Base-by-base conservation (phyloP, 1,140 invertebrate genomes). In the Bicyclus anynana region DNA sequence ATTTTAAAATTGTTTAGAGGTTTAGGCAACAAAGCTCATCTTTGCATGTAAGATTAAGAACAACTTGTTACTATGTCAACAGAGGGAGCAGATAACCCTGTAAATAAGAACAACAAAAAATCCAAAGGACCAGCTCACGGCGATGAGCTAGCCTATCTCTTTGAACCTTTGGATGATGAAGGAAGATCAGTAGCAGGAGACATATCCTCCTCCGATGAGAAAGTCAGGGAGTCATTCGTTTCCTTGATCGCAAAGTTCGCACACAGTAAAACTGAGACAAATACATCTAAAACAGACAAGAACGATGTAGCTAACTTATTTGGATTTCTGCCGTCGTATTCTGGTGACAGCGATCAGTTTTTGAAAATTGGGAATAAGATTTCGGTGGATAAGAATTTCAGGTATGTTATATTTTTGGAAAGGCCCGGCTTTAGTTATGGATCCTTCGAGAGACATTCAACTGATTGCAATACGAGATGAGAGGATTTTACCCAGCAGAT, bases 61-160 rank as follows among this genome's bases (percentile, higher is more conserved):
- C 20, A 55, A 21, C 23, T 13, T 20, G 14, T 21, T 6, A 14
- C 40, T 29, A 49, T 62, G 27, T 16, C 21, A 33, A 46, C 52
- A 76, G 74, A 77, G 27, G 65, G 53, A 14, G 50, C 62, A 53
- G 42, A 65, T 10, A 53, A 62, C 16, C 52, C 53, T 33, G 42
- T 51, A 14, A 46, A 66, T 14, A 54, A 35, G 10, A 59, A 48
- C 13, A 69, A 60, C 20, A 68, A 53, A 51, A 72, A 74, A 65
- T 3, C 47, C 47, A 69, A 75, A 69, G 77, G 91, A 65, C 90
- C 92, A 1, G 82, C 89, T 7, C 92, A 94, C 68, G 93, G 93
- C 1, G 93, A 94, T 67, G 93, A 94, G 66, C 72, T 94, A 5
- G 91, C 91, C 20, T 94, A 93, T 53, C 80, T 94, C 60, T 94